Percentiles rank a stretch among this genome's conserved stretches.
These are phyloP conservation scores for Urocitellus parryii DNA, from an alignment of 2,113 vertebrate genomes.

Conservation along the genomic window DNA sequence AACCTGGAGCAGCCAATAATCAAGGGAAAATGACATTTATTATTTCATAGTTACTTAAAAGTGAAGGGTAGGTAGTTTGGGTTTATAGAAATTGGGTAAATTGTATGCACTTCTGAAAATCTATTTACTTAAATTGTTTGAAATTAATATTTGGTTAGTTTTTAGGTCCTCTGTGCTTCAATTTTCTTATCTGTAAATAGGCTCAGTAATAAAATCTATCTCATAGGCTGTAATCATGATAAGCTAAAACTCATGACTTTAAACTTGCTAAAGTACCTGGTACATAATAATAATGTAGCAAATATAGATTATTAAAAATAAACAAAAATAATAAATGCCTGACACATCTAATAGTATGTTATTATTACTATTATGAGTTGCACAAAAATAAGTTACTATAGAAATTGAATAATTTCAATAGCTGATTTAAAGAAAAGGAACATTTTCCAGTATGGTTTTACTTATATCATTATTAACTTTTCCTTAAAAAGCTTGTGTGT, in stretches of 20 bases:
- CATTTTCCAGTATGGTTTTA: conserved; percentile 9
- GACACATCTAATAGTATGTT: neutral
- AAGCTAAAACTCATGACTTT: neutral
- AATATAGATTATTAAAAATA: neutral
- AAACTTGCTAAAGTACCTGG: neutral
- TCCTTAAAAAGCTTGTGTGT: neutral
- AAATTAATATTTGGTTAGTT: neutral
- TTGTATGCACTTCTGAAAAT: neutral
- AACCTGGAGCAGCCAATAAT: too few relatives aligned
- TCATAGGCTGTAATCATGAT: neutral
- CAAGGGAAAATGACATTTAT: neutral
- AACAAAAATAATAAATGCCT: neutral
- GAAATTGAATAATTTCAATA: neutral
- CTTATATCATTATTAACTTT: conserved; percentile 6
- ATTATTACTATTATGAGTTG: neutral
- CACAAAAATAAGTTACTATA: conserved; percentile 25
- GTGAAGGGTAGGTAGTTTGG: neutral
- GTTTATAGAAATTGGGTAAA: neutral
- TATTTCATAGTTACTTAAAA: neutral
- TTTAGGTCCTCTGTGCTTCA: neutral
- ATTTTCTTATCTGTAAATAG: neutral
- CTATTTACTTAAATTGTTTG: neutral
- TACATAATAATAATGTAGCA: neutral
- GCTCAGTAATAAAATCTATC: neutral
- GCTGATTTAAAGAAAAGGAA: neutral